Evolutionary conservation across 2,113 vertebrate genomes (phyloP).

Genomic region (Henicopernis longicauda): DNA sequence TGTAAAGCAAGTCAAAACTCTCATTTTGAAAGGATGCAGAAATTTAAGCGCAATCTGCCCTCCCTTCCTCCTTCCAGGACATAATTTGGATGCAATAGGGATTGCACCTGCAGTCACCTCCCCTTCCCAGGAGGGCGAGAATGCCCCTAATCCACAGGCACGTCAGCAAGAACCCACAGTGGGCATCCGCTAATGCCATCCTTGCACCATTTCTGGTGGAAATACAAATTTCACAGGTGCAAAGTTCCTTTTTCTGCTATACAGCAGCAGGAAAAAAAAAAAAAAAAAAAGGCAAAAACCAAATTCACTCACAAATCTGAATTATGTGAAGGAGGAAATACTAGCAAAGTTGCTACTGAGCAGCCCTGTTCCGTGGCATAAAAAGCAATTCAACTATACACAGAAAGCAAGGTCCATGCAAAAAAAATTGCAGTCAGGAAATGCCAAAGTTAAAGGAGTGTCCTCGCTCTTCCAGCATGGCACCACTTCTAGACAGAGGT

Average conservation of each 20-base stretch:
- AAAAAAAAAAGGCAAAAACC: neutral
- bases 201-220: neutral
- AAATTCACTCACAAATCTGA: neutral
- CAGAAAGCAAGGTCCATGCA: constrained; percentile 12
- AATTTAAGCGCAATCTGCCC: neutral
- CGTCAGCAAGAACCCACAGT: neutral
- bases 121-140: neutral
- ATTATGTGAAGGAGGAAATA: constrained; percentile 23
- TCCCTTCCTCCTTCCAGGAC: constrained; percentile 26
- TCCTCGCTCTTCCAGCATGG: neutral
- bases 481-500: fast-evolving
- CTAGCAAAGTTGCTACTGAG: neutral
- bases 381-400: neutral
- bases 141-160: neutral
- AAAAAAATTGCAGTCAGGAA: neutral
- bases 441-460: constrained; percentile 50
- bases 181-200: neutral
- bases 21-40: neutral
- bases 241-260: neutral
- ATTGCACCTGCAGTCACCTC: neutral
- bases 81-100: neutral
- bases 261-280: neutral
- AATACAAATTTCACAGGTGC: neutral
- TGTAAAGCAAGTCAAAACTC: neutral
- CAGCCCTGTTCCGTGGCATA: neutral